Evolutionary conservation across 2,113 vertebrate genomes (phyloP), one percentile per base, ranked within the genome.

Genomic region (Tringa solitaria): DNA sequence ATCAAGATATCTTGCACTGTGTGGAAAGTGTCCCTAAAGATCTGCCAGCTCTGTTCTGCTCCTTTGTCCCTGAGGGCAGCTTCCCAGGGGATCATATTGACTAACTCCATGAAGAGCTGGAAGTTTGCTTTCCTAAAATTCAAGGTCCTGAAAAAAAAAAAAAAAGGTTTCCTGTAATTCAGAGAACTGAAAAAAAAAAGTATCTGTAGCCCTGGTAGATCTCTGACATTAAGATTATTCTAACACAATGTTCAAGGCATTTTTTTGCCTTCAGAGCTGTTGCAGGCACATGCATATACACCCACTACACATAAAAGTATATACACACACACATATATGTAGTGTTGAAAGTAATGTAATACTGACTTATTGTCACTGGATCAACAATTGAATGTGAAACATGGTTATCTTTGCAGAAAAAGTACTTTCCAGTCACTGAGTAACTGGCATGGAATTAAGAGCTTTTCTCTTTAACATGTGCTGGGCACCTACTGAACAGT

Each of bases 291-390:
- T 27, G 27, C 27, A 27, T 3, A 21, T 16, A 41, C 8, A 30
- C 8, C 53, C 5, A 51, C 5, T 20, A 21, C 3, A 13, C 18
- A 14, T n/a, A 33, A n/a, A 70, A 18, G 17, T 24, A 14, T 18
- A 9, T 17, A 35, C 2, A 43, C 1, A 37, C 9, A 39, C 2
- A 43, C 2, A 32, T 2, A 16, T 9, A 21, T 18, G 5, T 35
- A 41, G n/a, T 54, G 20, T 46, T 80, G 43, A 70, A 73, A 76
- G 67, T 27, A 78, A 72, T 9, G 16, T 45, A 54, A n/a, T 15
- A 12, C 19, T 83, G 79, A 48, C 6, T 82, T 6, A 24, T 32
- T 54, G 45, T 59, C n/a, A 53, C 33, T 50, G 35, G 39, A 65
- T 60, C n/a, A 51, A 1, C 15, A 70, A 16, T 1, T 74, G 30